Evolutionary conservation across 64 coral and sea anemone genomes (phyloP), one percentile per base, ranked within the genome.

Genomic region (Actinia equina): DNA sequence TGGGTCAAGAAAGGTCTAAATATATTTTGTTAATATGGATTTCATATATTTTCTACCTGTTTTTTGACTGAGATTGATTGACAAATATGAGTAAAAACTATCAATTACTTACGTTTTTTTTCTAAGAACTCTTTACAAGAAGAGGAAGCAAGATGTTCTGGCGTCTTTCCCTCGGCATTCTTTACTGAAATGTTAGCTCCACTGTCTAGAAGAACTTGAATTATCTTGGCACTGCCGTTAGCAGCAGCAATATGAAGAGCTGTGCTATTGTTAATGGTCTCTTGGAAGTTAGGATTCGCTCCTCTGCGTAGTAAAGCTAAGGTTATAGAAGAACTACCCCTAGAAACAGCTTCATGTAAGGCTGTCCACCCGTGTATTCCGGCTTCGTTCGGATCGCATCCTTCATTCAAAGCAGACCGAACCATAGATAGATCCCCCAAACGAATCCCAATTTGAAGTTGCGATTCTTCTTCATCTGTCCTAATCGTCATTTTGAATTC

Each of bases 221-320:
- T 86, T 22, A 96, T 77, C 86, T 93, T 79, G 17, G 89, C 22
- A 59, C 90, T 71, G 43, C 94, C 91, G 69, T 93, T 93, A 17
- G n/a, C 78, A 2, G 94, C 85, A 59, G 94, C 94, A 18, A 97
- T 30, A 82, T 97, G 94, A 43, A 97, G 71, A 11, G 94, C 82
- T 12, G 79, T 93, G 26, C 88, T 86, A 85, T 93, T 90, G n/a
- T 86, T 62, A 59, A 92, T 6, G 41, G 61, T 19, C 22, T 93
- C 94, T 13, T 93, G 94, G 58, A 93, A 69, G 52, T 93, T 90
- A 0, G 94, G 94, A 45, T 93, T 61, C 2, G 79, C 94, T 26
- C 94, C 86, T 30, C 60, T 54, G 11, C 91, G 87, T 9, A 97
- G 60, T 63, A 97, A 90, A 85, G 89, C n/a, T 12, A 88, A 27